Percentiles rank a stretch among this genome's conserved stretches.
These are phyloP conservation scores for Lepidurus apus DNA, from an alignment of 1,140 invertebrate genomes.

Conservation along the genomic window DNA sequence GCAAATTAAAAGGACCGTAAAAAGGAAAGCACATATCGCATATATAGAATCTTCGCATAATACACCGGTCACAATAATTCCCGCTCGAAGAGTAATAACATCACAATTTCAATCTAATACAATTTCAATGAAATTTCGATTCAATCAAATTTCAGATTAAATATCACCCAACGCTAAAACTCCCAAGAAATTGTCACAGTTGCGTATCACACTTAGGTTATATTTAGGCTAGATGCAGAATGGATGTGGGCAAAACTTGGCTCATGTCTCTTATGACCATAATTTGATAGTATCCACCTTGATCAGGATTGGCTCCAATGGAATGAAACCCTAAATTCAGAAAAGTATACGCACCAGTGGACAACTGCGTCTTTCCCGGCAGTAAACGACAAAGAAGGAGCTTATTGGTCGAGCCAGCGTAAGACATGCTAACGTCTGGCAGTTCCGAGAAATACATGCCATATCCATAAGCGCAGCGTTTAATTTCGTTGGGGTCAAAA, in stretches of 20 bases:
- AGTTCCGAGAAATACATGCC: slow-evolving; percentile 31
- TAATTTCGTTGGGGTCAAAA: slow-evolving; percentile 4
- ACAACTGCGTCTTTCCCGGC: slow-evolving; percentile 21
- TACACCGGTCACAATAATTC: too few species aligned
- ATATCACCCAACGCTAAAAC: too few species aligned
- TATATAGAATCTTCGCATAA: too few species aligned
- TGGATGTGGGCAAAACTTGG: slow-evolving; percentile 25
- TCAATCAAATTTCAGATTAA: too few species aligned
- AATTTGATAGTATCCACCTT: slow-evolving; percentile 22
- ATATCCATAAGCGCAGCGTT: slow-evolving; percentile 25
- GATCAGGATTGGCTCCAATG: background rate
- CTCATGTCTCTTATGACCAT: slow-evolving; percentile 28
- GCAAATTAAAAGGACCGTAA: too few species aligned
- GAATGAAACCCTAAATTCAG: slow-evolving; percentile 6
- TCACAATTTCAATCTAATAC: too few species aligned
- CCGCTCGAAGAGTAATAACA: too few species aligned
- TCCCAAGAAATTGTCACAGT: too few species aligned
- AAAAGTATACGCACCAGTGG: background rate
- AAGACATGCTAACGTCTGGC: slow-evolving; percentile 23
- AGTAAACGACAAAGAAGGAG: slow-evolving; percentile 28
- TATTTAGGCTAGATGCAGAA: slow-evolving; percentile 23
- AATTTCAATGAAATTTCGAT: too few species aligned
- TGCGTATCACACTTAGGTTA: background rate
- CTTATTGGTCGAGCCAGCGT: slow-evolving; percentile 19
- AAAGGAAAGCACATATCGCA: too few species aligned